Evolutionary conservation across 2,797 vertebrate genomes (phyloP).

Genomic region (Sebastes baramenuke): DNA sequence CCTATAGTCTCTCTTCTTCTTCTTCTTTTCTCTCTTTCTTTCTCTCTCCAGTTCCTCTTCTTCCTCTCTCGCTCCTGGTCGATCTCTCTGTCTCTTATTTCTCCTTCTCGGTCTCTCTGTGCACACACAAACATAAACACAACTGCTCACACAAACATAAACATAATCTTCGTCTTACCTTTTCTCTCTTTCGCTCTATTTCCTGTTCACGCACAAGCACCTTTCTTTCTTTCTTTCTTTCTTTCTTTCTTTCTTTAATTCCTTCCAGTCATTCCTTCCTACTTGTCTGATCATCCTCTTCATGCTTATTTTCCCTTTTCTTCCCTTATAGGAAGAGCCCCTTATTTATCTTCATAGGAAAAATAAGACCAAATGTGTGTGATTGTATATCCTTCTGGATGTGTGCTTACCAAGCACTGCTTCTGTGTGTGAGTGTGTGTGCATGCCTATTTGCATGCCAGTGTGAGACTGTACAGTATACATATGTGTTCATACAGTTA

Average conservation of each 20-base stretch:
- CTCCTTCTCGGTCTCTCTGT: conserved; percentile 16
- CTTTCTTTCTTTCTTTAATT: not conserved
- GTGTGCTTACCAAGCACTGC: conserved; percentile 79
- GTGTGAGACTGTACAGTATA: conserved; percentile 71
- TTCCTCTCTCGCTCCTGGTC: conserved; percentile 46
- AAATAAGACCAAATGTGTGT: conserved; percentile 82
- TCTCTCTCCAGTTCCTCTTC: conserved; percentile 28
- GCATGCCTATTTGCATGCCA: conserved; percentile 79
- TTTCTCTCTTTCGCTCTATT: conserved; percentile 8
- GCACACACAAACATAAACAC: conserved; percentile 51
- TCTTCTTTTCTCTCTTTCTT: conserved; percentile 8
- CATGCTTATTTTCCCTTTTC: conserved; percentile 83
- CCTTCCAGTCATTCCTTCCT: conserved; percentile 39
- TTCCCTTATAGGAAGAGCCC: conserved; percentile 81
- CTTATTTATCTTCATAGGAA: conserved; percentile 84
- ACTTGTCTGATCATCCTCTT: conserved; percentile 67
- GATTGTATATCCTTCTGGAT: conserved; percentile 72
- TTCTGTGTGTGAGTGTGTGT: conserved; percentile 68
- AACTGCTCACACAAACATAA: conserved; percentile 42
- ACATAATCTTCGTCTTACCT: conserved; percentile 17
- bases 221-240: not conserved
- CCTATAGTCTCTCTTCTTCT: conserved; percentile 44
- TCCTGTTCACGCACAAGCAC: conserved; percentile 25
- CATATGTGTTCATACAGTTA: conserved; percentile 77
- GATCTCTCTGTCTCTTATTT: conserved; percentile 37